phyloP scores from a whole-genome alignment of 2,797 vertebrate genomes.

The Megalops cyprinoides region DNA sequence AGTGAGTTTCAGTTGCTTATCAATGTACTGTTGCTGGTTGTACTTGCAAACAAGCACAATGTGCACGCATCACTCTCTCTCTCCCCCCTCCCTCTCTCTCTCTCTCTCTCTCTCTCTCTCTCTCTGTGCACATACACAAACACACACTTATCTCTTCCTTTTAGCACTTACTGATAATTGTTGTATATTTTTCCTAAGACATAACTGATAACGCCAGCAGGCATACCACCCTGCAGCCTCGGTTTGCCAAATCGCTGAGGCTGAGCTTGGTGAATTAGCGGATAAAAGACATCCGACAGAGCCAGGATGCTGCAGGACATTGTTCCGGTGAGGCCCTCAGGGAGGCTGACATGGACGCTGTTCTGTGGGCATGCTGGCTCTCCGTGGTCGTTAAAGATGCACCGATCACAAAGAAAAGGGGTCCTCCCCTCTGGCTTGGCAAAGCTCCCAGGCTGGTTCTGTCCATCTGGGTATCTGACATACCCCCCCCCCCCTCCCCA shows the following conservation, averaged over 20 bases:
- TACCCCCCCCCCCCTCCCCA: no score
- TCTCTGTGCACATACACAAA: background rate
- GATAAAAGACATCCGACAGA: background rate
- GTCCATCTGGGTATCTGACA: no score
- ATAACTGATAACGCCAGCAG: constrained; percentile 2
- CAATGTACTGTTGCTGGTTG: background rate
- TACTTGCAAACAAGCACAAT: background rate
- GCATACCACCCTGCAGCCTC: background rate
- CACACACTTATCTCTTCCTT: constrained; percentile 15
- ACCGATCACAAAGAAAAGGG: background rate
- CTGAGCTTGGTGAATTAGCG: background rate
- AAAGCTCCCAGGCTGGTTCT: no score
- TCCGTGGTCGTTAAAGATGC: background rate
- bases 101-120: background rate
- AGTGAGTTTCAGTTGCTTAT: background rate
- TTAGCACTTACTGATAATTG: constrained; percentile 26
- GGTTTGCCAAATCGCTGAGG: background rate
- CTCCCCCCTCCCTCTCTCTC: background rate
- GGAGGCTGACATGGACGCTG: background rate
- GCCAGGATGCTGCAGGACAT: background rate
- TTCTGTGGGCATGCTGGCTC: background rate
- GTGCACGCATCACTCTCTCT: background rate
- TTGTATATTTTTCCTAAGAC: constrained; percentile 12
- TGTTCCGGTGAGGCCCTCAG: background rate
- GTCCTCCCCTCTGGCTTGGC: no score